phyloP scores from a whole-genome alignment of 2,888 invertebrate species.

The Geotrupes spiniger region DNA sequence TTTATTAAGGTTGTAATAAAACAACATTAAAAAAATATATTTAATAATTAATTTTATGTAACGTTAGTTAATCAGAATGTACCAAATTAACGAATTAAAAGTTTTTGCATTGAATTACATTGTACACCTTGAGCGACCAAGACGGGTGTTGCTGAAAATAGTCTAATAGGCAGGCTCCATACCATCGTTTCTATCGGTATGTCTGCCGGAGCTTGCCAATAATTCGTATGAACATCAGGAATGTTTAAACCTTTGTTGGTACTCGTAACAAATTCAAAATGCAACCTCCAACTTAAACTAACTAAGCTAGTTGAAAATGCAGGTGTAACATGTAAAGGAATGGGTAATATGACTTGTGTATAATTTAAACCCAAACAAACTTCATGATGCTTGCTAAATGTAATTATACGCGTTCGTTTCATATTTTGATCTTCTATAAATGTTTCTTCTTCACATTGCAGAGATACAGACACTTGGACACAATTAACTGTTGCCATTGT shows the following conservation, averaged over 20 bases:
- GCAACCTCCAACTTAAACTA: constrained; percentile 87
- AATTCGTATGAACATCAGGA: constrained; percentile 57
- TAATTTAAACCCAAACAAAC: constrained; percentile 85
- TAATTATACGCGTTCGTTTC: constrained; percentile 54
- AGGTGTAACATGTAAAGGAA: constrained; percentile 93
- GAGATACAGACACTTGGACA: constrained; percentile 91
- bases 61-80: no score
- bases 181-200: constrained; percentile 97
- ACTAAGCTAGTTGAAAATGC: constrained; percentile 92
- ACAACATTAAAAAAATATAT: no score
- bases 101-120: no score
- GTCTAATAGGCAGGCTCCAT: constrained; percentile 94
- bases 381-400: no score
- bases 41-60: no score
- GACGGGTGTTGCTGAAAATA: constrained; percentile 87
- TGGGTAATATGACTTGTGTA: constrained; percentile 86
- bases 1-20: no score
- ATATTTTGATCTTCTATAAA: constrained; percentile 49
- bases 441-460: constrained; percentile 86
- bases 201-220: constrained; percentile 81
- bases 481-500: constrained; percentile 86
- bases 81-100: no score
- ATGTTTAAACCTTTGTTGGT: constrained; percentile 55
- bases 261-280: constrained; percentile 96
- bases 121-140: constrained; percentile 69